A percentile compares a stretch with the other conserved stretches of the same genome.
These are phyloP conservation scores for Esox masquinongy DNA, from an alignment of 2,797 vertebrate genomes.

Conservation along the genomic window DNA sequence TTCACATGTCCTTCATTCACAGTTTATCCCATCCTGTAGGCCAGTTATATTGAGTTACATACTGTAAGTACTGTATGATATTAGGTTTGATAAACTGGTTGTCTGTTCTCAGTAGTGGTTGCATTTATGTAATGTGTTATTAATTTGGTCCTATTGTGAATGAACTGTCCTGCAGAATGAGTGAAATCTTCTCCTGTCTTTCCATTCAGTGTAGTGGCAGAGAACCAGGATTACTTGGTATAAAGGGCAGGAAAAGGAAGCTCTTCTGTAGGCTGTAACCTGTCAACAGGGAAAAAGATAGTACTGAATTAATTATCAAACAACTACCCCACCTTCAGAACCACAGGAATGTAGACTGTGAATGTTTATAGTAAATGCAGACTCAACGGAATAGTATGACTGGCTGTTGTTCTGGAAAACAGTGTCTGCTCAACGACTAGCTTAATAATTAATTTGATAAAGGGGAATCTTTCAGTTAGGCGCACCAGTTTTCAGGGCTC, in stretches of 20 bases:
- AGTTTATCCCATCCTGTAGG: neutral
- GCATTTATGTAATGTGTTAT: neutral
- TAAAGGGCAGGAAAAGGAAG: slow-evolving; percentile 88
- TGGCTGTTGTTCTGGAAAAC: no score
- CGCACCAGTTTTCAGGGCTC: slow-evolving; percentile 93
- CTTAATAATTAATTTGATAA: no score
- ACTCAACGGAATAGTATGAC: no score
- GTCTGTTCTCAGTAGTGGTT: neutral
- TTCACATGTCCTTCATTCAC: neutral
- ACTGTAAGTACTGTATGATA: neutral
- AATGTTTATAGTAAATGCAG: no score
- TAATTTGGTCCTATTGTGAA: neutral
- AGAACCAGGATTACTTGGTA: slow-evolving; percentile 42
- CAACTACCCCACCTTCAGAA: no score
- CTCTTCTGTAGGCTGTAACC: slow-evolving; percentile 90
- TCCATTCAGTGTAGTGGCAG: slow-evolving; percentile 50
- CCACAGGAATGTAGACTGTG: no score
- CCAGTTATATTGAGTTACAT: neutral
- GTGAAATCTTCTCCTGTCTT: neutral
- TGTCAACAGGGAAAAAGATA: slow-evolving; percentile 51
- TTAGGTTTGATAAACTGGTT: neutral
- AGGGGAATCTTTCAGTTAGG: neutral
- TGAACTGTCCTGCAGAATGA: neutral
- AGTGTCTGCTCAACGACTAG: no score
- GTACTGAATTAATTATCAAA: neutral